These are phyloP conservation scores for Mallotus villosus DNA, from an alignment of 2,797 vertebrate genomes.

Conservation along the genomic window DNA sequence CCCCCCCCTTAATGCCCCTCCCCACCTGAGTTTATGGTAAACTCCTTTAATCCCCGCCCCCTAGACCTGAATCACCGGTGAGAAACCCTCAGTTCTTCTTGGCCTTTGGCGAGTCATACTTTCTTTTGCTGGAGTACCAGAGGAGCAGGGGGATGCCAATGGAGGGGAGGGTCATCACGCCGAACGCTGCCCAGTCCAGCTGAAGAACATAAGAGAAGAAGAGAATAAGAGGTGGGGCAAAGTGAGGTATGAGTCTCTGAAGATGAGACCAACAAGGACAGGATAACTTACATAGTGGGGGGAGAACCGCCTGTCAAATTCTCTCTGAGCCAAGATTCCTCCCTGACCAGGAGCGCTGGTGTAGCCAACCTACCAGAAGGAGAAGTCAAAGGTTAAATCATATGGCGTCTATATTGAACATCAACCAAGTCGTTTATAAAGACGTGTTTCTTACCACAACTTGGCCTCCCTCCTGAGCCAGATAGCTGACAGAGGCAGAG, in stretches of 20 bases:
- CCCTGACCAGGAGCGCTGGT: conserved; percentile 95
- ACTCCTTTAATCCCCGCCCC: neutral
- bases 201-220: conserved; percentile 44
- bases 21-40: neutral
- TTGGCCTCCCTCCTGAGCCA: conserved; percentile 90
- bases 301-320: conserved; percentile 94
- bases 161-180: conserved; percentile 96
- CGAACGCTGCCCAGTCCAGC: conserved; percentile 97
- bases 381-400: neutral
- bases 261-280: neutral
- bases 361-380: conserved; percentile 81
- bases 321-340: conserved; percentile 92
- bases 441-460: conserved; percentile 82
- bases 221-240: too few relatives aligned
- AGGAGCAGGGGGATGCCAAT: conserved; percentile 93
- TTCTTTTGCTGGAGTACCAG: conserved; percentile 97
- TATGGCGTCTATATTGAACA: neutral
- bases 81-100: conserved; percentile 86
- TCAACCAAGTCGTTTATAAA: neutral
- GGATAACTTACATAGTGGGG: conserved; percentile 88
- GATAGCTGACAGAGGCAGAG: conserved; percentile 89
- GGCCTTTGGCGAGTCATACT: conserved; percentile 89
- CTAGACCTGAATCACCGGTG: neutral
- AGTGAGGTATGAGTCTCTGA: too few relatives aligned
- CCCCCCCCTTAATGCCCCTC: neutral